Evolutionary conservation across 2,888 invertebrate genomes (phyloP).

Genomic region (Amphipyra berbera): DNA sequence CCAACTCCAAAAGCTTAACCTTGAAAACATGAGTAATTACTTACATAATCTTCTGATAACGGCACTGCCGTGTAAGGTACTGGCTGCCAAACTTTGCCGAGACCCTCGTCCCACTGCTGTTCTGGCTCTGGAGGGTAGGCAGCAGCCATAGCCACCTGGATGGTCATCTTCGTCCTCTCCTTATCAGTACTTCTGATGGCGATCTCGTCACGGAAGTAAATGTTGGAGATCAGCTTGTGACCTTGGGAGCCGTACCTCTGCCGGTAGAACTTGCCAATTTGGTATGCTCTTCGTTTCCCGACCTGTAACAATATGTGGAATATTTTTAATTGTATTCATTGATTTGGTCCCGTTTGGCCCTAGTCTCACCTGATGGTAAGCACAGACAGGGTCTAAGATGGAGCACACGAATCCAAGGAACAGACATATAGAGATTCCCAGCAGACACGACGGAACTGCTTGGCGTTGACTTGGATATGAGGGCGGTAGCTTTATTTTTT

Average conservation of each 20-base stretch:
- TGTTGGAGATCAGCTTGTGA: conserved; percentile 71
- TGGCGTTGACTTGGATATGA: too few species aligned
- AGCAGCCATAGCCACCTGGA: conserved; percentile 80
- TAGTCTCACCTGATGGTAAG: too few species aligned
- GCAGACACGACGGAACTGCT: too few species aligned
- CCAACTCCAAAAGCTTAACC: too few species aligned
- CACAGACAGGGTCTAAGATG: too few species aligned
- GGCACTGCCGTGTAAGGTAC: conserved; percentile 81
- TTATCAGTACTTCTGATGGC: conserved; percentile 81
- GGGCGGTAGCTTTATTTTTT: too few species aligned
- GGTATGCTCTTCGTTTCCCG: conserved; percentile 78
- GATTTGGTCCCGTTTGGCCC: too few species aligned
- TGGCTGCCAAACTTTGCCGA: conserved; percentile 84
- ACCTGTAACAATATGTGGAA: conserved; percentile 59
- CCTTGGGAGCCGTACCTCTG: conserved; percentile 76
- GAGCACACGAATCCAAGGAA: too few species aligned
- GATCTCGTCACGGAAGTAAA: conserved; percentile 77
- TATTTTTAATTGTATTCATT: too few species aligned
- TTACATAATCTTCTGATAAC: conserved; percentile 80
- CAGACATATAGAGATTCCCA: too few species aligned
- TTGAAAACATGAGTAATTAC: conserved; percentile 54
- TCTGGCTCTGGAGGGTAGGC: conserved; percentile 78
- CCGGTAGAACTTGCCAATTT: conserved; percentile 78
- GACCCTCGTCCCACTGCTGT: conserved; percentile 82
- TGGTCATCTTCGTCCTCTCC: conserved; percentile 85